These are phyloP conservation scores for Gortyna flavago DNA, from an alignment of 2,888 invertebrate species.

Conservation along the genomic window DNA sequence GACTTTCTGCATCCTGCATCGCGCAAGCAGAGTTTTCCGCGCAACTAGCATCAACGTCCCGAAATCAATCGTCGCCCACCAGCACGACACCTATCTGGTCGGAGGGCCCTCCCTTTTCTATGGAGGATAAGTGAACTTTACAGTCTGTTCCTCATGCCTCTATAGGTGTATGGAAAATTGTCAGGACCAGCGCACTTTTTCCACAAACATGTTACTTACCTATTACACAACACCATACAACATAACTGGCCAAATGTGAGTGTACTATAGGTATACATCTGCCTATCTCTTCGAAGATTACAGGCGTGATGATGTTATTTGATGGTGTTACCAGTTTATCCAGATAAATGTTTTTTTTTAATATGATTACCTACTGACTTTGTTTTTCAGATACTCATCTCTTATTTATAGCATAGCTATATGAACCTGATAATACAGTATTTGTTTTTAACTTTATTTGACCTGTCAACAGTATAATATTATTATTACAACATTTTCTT, in stretches of 20 bases:
- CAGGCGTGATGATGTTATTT: too few relatives aligned
- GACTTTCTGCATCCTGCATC: too few relatives aligned
- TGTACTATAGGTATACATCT: too few relatives aligned
- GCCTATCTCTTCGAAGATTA: too few relatives aligned
- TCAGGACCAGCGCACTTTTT: background rate
- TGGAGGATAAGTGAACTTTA: background rate
- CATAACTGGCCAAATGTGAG: too few relatives aligned
- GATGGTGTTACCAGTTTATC: background rate
- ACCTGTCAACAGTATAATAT: background rate
- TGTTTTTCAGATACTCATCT: background rate
- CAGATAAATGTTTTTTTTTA: background rate
- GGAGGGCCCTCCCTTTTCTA: background rate
- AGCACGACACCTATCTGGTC: too few relatives aligned
- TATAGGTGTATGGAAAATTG: background rate
- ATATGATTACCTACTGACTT: background rate
- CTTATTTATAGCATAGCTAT: background rate
- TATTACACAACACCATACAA: background rate
- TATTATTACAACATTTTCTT: background rate
- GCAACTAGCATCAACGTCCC: background rate
- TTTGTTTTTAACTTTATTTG: background rate
- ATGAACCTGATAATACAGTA: background rate
- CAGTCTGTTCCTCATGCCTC: background rate
- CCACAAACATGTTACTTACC: too few relatives aligned
- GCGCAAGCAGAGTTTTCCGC: too few relatives aligned
- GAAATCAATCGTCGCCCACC: too few relatives aligned